phyloP scores from a whole-genome alignment of 2,888 invertebrate species.

The Hypomecis atomaria region DNA sequence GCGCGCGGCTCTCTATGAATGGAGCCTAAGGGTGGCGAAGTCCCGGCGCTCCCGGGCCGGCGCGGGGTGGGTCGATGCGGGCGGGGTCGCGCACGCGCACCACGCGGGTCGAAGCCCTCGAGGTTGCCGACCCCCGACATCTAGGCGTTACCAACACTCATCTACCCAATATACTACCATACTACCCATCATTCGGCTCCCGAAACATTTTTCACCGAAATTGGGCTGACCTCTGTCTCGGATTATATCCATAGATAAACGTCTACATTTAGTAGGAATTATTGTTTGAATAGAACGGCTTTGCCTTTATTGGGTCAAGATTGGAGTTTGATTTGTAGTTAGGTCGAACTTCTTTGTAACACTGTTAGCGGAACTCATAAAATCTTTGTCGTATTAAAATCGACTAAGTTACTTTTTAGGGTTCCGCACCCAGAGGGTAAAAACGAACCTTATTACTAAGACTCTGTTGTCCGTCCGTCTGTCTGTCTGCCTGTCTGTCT shows the following conservation, averaged over 20 bases:
- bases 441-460: too few species aligned
- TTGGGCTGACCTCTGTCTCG: neutral
- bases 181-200: constrained; percentile 27
- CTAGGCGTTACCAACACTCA: constrained; percentile 64
- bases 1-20: neutral
- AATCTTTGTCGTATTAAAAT: too few species aligned
- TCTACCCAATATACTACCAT: constrained; percentile 47
- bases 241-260: neutral
- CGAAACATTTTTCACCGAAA: constrained; percentile 28
- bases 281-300: neutral
- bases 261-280: neutral
- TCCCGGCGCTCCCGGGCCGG: constrained; percentile 34
- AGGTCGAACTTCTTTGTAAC: too few species aligned
- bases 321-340: neutral
- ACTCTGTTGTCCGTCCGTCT: too few species aligned
- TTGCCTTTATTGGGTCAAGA: neutral
- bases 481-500: too few species aligned
- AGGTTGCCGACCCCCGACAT: constrained; percentile 76
- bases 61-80: constrained; percentile 69
- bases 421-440: too few species aligned
- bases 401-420: too few species aligned
- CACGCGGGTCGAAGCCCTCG: constrained; percentile 75
- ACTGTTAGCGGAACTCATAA: too few species aligned
- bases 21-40: constrained; percentile 42
- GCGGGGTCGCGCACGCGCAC: constrained; percentile 77